phyloP scores from a whole-genome alignment of 2,888 invertebrate genomes.

The Heliconius ethilla region DNA sequence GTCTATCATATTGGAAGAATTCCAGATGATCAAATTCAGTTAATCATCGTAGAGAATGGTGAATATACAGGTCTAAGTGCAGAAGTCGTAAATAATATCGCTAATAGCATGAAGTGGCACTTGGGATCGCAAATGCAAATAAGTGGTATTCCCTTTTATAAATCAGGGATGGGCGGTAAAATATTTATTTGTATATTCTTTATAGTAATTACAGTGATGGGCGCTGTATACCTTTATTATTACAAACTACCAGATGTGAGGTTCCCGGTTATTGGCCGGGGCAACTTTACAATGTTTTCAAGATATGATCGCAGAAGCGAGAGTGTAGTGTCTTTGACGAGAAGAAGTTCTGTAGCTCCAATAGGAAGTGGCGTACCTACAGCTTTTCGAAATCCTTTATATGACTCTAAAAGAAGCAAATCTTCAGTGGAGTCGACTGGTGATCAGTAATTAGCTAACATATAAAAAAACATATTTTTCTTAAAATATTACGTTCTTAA shows the following conservation, averaged over 20 bases:
- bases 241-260: conserved; percentile 59
- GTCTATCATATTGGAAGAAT: conserved; percentile 64
- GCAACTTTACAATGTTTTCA: conserved; percentile 54
- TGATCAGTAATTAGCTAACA: conserved; percentile 50
- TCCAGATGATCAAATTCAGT: conserved; percentile 57
- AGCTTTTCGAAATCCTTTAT: conserved; percentile 73
- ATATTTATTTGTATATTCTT: conserved; percentile 69
- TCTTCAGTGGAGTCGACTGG: conserved; percentile 58
- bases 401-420: conserved; percentile 69
- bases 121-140: conserved; percentile 58
- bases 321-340: conserved; percentile 69
- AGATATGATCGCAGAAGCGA: conserved; percentile 68
- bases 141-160: conserved; percentile 65
- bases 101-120: conserved; percentile 54
- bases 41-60: conserved; percentile 67
- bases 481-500: not conserved
- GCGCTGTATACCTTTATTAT: conserved; percentile 64
- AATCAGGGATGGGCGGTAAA: conserved; percentile 60
- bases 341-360: conserved; percentile 64
- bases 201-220: conserved; percentile 57
- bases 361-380: conserved; percentile 52
- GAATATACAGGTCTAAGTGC: conserved; percentile 66
- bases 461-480: not conserved
- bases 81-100: conserved; percentile 59
- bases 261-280: conserved; percentile 50